These are phyloP conservation scores for Labrus mixtus DNA, from an alignment of 2,113 vertebrate genomes.

Conservation along the genomic window DNA sequence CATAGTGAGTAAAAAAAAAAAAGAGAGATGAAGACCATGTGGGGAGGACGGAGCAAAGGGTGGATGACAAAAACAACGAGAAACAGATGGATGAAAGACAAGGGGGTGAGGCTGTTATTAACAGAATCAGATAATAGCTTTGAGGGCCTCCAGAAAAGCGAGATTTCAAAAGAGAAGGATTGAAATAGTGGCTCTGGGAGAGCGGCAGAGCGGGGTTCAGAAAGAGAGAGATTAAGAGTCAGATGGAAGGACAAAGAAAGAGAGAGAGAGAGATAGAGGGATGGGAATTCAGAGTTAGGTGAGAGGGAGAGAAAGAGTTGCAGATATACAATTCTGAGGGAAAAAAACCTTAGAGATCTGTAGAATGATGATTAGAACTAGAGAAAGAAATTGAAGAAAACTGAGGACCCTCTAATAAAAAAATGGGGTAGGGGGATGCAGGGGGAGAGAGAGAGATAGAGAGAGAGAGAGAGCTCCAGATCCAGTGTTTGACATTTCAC, in stretches of 20 bases:
- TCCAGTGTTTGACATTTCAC: slow-evolving; percentile 83
- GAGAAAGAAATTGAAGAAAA: slow-evolving; percentile 20
- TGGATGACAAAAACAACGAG: slow-evolving; percentile 29
- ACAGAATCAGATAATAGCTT: slow-evolving; percentile 35
- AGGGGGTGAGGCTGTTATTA: slow-evolving; percentile 33
- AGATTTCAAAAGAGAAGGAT: slow-evolving; percentile 15
- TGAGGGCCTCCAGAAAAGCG: slow-evolving; percentile 1
- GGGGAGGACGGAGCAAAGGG: slow-evolving; percentile 1
- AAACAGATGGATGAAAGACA: slow-evolving; percentile 40
- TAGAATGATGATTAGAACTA: slow-evolving; percentile 42
- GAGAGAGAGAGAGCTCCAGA: slow-evolving; percentile 68
- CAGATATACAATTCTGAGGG: not conserved
- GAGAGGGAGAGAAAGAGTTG: slow-evolving; percentile 27
- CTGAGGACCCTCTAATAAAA: slow-evolving; percentile 4
- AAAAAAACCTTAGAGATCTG: not conserved
- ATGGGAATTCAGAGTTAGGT: slow-evolving; percentile 17
- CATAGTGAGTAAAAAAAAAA: slow-evolving; percentile 20
- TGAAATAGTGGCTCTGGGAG: slow-evolving; percentile 36
- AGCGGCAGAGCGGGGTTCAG: slow-evolving; percentile 21
- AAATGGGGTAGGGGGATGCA: not conserved
- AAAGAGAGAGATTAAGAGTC: slow-evolving; percentile 41
- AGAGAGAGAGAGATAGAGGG: slow-evolving; percentile 9
- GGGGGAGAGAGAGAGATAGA: slow-evolving; percentile 30
- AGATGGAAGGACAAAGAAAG: slow-evolving; percentile 26
- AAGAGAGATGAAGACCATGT: slow-evolving; percentile 2